Conservation (phyloP, 2,113 vertebrate species). For the Seriola quinqueradiata region DNA sequence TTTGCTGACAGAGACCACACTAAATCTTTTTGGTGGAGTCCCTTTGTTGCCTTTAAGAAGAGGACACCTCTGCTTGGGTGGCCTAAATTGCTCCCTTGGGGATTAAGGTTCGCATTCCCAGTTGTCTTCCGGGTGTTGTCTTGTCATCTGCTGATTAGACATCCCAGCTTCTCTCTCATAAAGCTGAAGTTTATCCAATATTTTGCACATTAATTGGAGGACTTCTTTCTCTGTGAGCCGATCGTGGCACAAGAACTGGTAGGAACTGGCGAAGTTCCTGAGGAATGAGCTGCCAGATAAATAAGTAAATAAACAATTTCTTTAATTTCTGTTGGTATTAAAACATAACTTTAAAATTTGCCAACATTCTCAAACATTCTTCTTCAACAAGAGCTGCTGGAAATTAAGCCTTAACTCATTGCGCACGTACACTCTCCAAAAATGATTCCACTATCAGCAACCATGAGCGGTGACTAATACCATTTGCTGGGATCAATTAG, state of each 20-base stretch:
- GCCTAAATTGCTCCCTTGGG: conserved; percentile 36
- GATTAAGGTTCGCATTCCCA: conserved; percentile 10
- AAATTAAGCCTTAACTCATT: conserved; percentile 13
- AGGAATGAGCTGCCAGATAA: conserved; percentile 29
- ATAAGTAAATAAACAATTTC: conserved; percentile 36
- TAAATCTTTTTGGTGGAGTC: conserved; percentile 78
- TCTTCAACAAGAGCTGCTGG: neutral
- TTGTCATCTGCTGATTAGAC: conserved; percentile 16
- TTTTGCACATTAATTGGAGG: conserved; percentile 26
- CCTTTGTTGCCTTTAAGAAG: conserved; percentile 57
- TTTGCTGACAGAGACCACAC: conserved; percentile 77
- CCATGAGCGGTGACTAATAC: conserved; percentile 63
- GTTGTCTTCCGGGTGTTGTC: neutral
- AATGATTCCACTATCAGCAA: conserved; percentile 40
- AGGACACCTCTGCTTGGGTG: conserved; percentile 61
- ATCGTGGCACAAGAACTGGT: conserved; percentile 6
- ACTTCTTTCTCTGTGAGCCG: conserved; percentile 19
- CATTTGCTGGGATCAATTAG: conserved; percentile 79
- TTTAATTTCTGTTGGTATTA: conserved; percentile 32
- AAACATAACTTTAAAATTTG: conserved; percentile 9
- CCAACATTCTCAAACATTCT: neutral
- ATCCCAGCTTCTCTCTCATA: neutral
- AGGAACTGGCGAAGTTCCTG: neutral
- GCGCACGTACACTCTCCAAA: conserved; percentile 12
- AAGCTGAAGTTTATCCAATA: conserved; percentile 20